Evolutionary conservation across 2,888 invertebrate species (phyloP).

Genomic region (Coelopa pilipes): DNA sequence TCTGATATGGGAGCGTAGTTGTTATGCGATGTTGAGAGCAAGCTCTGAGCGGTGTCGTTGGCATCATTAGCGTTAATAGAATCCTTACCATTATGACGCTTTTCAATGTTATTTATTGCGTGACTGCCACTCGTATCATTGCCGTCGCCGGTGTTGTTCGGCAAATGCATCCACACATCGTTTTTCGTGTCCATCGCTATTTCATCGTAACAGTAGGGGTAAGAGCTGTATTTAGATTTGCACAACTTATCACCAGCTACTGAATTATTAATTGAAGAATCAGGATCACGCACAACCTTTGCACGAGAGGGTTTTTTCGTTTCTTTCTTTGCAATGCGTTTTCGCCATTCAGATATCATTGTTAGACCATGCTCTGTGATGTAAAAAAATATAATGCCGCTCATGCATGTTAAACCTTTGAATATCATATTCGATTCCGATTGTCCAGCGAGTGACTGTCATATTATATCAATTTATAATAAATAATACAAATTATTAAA

Average conservation of each 20-base stretch:
- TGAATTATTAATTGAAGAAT: slow-evolving; percentile 64
- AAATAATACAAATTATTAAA: background rate
- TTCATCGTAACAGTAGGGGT: slow-evolving; percentile 88
- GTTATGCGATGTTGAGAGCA: slow-evolving; percentile 62
- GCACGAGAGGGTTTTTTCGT: slow-evolving; percentile 71
- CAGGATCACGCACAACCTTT: slow-evolving; percentile 78
- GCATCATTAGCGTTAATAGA: slow-evolving; percentile 26
- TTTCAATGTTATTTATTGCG: slow-evolving; percentile 7
- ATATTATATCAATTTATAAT: background rate
- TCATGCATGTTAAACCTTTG: slow-evolving; percentile 79
- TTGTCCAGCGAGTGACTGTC: slow-evolving; percentile 61
- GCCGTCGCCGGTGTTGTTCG: slow-evolving; percentile 47
- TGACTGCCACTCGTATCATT: background rate
- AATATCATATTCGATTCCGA: slow-evolving; percentile 78
- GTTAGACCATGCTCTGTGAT: slow-evolving; percentile 86
- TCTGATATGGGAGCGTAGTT: slow-evolving; percentile 60
- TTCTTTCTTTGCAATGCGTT: slow-evolving; percentile 76
- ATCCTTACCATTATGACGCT: slow-evolving; percentile 40
- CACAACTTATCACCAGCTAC: slow-evolving; percentile 74
- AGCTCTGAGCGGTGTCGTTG: slow-evolving; percentile 58
- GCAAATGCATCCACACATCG: slow-evolving; percentile 68
- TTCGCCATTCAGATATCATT: slow-evolving; percentile 83
- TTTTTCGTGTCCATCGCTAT: slow-evolving; percentile 80
- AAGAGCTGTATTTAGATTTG: slow-evolving; percentile 89
- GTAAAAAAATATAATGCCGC: slow-evolving; percentile 89